phyloP scores from a whole-genome alignment of 2,888 invertebrate genomes.

The Ametastegia equiseti region DNA sequence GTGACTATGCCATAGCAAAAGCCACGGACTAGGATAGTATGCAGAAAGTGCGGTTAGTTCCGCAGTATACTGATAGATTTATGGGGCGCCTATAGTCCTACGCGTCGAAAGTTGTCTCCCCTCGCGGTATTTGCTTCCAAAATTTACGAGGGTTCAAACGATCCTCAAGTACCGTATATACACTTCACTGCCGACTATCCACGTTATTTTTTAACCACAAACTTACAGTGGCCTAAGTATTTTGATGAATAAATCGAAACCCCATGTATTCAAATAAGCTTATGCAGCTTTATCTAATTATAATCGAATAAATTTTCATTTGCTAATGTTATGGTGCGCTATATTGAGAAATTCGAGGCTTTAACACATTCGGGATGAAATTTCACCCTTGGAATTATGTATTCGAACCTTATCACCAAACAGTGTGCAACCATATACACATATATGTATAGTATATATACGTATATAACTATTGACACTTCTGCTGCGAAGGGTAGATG shows the following conservation, averaged over 20 bases:
- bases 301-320: no score
- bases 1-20: background rate
- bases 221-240: background rate
- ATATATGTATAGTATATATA: background rate
- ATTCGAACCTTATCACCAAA: background rate
- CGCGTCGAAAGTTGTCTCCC: constrained; percentile 10
- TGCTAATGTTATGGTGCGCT: no score
- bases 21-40: background rate
- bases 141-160: constrained; percentile 15
- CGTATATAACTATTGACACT: background rate
- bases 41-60: constrained; percentile 28
- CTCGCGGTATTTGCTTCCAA: background rate
- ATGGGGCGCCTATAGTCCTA: constrained; percentile 54
- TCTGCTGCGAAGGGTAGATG: background rate
- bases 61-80: constrained; percentile 55
- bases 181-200: background rate
- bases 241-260: background rate
- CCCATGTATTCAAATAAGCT: background rate
- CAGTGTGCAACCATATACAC: background rate
- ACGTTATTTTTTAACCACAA: background rate
- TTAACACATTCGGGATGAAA: no score
- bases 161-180: background rate
- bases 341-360: no score
- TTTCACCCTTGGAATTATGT: background rate
- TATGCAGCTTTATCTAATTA: no score